Base-by-base conservation (phyloP, 30 jellyfish, hydroid and myxozoan species). In the Hydra vulgaris region DNA sequence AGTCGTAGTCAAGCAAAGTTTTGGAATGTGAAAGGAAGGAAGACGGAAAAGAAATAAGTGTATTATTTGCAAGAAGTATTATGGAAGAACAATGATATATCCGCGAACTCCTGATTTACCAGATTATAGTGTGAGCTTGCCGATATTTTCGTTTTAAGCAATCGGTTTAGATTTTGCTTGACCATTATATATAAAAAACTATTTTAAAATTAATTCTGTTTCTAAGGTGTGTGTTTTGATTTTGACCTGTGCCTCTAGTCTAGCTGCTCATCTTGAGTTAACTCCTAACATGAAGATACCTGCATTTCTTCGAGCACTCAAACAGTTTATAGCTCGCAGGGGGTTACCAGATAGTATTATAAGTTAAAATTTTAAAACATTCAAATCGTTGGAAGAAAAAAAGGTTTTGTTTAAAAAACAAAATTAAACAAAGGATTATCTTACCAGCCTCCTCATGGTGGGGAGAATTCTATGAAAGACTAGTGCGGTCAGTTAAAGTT, bases 401-500 rank as follows among this genome's bases (percentile, higher is more conserved):
- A 56, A 56, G n/a, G 17, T 56, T 56, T 15, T 56, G 71, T 56
- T 56, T 17, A 56, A 15, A 56, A 17, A n/a, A 56, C n/a, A 56
- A n/a, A 56, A 56, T 56, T 56, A 17, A 56, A n/a, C 71, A 56
- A 56, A 56, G n/a, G n/a, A 56, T 17, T 56, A 56, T 56, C n/a
- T 56, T 56, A 56, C 71, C 71, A 15, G 71, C 71, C 71, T 56
- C 71, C 17, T n/a, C 71, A 15, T 56, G 71, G 71, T 56, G 71
- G 71, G 71, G 71, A 15, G 71, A 56, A n/a, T n/a, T 56, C 71
- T 56, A 56, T 56, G 71, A 56, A 56, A n/a, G 71, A 56, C n/a
- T 56, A n/a, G 71, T 56, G n/a, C 71, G n/a, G n/a, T 15, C 71
- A 15, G 71, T 56, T n/a, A 56, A 56, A 56, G n/a, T n/a, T 15